Percentiles rank a stretch among this genome's conserved stretches.
phyloP scores from a whole-genome alignment of 2,888 invertebrate genomes.

The Lamellibrachia satsuma region DNA sequence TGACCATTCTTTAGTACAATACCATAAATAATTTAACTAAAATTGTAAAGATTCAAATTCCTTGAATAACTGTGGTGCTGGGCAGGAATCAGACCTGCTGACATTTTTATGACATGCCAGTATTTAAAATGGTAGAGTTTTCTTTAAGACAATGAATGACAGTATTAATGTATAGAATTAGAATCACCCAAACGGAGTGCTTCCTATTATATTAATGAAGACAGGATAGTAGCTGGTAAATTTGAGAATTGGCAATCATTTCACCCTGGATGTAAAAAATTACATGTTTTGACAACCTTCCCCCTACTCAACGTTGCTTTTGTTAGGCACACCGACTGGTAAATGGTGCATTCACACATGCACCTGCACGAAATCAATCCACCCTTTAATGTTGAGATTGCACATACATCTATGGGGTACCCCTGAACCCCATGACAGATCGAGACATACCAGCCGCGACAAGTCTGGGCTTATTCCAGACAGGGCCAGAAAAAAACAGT shows the following conservation, averaged over 20 bases:
- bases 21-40: too few relatives aligned
- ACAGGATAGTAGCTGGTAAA: background rate
- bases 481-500: background rate
- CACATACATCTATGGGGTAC: background rate
- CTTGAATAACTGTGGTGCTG: too few relatives aligned
- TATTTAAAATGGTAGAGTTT: background rate
- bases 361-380: slow-evolving; percentile 11
- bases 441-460: background rate
- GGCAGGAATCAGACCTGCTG: too few relatives aligned
- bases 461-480: background rate
- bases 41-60: too few relatives aligned
- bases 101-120: too few relatives aligned
- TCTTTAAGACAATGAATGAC: background rate
- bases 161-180: background rate
- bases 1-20: too few relatives aligned
- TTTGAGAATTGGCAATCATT: background rate
- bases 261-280: background rate
- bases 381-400: background rate
- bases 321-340: background rate
- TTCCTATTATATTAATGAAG: background rate
- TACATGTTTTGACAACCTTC: background rate
- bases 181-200: background rate
- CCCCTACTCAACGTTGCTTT: background rate
- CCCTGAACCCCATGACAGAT: background rate
- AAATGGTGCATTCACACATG: background rate